Conservation (phyloP, 1,140 invertebrate species). For the Bombus soroeensis region DNA sequence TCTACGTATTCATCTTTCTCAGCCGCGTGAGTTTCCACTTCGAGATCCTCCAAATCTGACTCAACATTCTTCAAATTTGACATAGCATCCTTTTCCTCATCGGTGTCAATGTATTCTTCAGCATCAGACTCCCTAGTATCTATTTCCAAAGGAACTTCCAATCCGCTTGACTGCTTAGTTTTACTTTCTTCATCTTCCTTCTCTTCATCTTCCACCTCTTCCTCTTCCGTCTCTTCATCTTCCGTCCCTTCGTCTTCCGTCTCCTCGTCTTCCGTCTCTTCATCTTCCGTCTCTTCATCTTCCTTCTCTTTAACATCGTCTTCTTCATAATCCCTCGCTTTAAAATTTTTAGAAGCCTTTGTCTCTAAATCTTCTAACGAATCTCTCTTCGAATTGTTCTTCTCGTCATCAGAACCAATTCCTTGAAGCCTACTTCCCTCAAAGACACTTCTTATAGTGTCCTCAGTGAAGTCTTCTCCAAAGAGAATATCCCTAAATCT, state of each 20-base stretch:
- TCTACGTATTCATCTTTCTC: not conserved
- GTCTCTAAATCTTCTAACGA: constrained; percentile 46
- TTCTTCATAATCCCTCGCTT: constrained; percentile 18
- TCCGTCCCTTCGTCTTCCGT: too few species aligned
- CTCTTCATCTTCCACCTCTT: too few species aligned
- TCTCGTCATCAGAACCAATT: not conserved
- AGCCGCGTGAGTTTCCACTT: not conserved
- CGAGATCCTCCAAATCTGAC: not conserved
- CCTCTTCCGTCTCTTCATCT: too few species aligned
- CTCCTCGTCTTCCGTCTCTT: fast-evolving
- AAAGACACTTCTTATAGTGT: not conserved
- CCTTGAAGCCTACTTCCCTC: not conserved
- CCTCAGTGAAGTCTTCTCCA: constrained; percentile 16
- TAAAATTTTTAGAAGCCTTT: constrained; percentile 45
- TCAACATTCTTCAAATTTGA: not conserved
- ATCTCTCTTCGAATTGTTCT: not conserved
- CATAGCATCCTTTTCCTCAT: not conserved
- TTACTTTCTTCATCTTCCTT: not conserved
- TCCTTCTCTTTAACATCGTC: not conserved
- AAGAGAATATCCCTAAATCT: constrained; percentile 57
- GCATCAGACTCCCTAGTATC: not conserved
- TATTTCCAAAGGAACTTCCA: not conserved
- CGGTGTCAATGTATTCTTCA: constrained; percentile 15
- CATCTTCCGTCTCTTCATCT: too few species aligned
- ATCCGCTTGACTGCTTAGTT: not conserved